Evolutionary conservation across 2,888 invertebrate species (phyloP), one percentile per base, ranked within the genome.

Genomic region (Cinara cedri): DNA sequence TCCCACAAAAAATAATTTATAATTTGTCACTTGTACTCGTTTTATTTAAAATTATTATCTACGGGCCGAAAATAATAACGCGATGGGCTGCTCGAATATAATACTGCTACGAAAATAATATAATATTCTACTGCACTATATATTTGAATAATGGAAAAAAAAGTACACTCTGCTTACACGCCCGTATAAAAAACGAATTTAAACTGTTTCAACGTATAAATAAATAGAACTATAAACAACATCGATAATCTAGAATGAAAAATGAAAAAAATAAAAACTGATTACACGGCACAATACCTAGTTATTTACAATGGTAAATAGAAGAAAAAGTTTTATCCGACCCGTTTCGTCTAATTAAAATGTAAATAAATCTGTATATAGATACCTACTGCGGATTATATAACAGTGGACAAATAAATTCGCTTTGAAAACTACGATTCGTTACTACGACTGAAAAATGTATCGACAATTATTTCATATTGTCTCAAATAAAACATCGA

Each of bases 201-300:
- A 46, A 65, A 65, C 42, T 42, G 8, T 19, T 65, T 21, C 8
- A 44, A 63, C 42, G 26, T 62, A n/a, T n/a, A n/a, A 62, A 62
- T 26, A 63, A 63, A 63, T 13, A 13, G 14, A 44, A 46, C 34
- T 34, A 46, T 24, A 44, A 65, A 46, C 46, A 44, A 46, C 65
- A 46, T 21, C 1, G 44, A 65, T 65, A 44, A 46, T 46, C 44
- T 13, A 16, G 10, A 26, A 16, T 62, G 26, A 62, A n/a, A 24
- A 46, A 46, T 65, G n/a, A n/a, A n/a, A n/a, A n/a, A n/a, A n/a
- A n/a, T n/a, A n/a, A n/a, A n/a, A n/a, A 21, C 34, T 34, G 34
- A 46, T 65, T 24, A 46, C 21, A 46, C 16, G 21, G 14, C 3
- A 13, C 10, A 46, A 65, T 46, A 46, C 19, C n/a, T n/a, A 54